Evolutionary conservation across 2,888 invertebrate genomes (phyloP).

Genomic region (Tanytarsus gracilentus): DNA sequence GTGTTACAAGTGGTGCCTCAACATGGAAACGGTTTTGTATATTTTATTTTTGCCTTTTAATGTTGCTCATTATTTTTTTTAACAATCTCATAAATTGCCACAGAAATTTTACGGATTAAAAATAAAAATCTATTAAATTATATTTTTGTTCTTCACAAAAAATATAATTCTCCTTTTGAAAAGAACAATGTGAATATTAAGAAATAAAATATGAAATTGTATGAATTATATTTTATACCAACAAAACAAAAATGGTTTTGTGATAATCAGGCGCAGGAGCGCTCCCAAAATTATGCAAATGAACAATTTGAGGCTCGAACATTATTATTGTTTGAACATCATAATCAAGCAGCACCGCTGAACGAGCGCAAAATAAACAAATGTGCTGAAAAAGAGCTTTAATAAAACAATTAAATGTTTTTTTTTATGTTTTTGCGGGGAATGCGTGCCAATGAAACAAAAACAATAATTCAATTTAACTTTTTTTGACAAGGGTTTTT

Average conservation of each 20-base stretch:
- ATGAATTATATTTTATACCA: too few species aligned
- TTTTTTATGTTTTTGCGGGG: background rate
- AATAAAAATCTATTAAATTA: too few species aligned
- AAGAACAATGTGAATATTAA: too few species aligned
- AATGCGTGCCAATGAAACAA: background rate
- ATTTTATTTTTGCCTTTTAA: too few species aligned
- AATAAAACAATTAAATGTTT: slow-evolving; percentile 25
- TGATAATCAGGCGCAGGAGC: background rate
- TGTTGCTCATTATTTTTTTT: too few species aligned
- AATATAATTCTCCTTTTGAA: too few species aligned
- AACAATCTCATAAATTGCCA: too few species aligned
- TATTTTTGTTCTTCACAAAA: too few species aligned
- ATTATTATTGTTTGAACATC: slow-evolving; percentile 29
- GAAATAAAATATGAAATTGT: too few species aligned
- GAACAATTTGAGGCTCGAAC: background rate
- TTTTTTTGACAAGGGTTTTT: background rate
- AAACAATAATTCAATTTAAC: slow-evolving; percentile 27
- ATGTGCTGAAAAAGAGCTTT: background rate
- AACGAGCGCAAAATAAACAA: slow-evolving; percentile 19
- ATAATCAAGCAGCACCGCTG: slow-evolving; percentile 27
- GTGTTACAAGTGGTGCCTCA: background rate
- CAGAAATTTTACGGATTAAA: too few species aligned
- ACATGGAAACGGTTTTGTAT: background rate
- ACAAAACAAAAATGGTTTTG: too few species aligned
- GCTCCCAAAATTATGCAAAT: slow-evolving; percentile 20